These are phyloP conservation scores for Telenomus remus DNA, from an alignment of 1,140 invertebrate species.

Conservation along the genomic window DNA sequence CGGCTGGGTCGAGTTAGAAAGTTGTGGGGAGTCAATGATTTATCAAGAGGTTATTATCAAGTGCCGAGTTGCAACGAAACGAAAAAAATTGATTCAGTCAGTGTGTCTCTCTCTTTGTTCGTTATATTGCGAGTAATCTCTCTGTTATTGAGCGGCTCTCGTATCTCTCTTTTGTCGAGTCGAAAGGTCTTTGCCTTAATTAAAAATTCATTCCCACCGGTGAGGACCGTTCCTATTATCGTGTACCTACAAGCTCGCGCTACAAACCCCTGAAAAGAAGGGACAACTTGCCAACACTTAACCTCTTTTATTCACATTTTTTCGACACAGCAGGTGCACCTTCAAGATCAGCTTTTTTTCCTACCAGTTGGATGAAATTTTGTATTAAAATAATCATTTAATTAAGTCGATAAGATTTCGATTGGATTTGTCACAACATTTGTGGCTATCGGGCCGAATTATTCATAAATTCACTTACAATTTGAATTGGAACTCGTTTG, in stretches of 20 bases:
- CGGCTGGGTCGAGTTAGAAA: not conserved
- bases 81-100: slow-evolving; percentile 6
- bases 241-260: slow-evolving; percentile 14
- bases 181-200: slow-evolving; percentile 59
- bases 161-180: slow-evolving; percentile 33
- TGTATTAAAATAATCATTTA: no score
- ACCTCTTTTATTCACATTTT: slow-evolving; percentile 56
- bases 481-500: no score
- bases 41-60: slow-evolving; percentile 11
- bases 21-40: not conserved
- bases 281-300: slow-evolving; percentile 45
- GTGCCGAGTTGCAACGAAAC: not conserved
- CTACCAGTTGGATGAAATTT: not conserved
- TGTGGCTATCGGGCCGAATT: slow-evolving; percentile 2
- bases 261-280: slow-evolving; percentile 36
- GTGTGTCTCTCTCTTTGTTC: no score
- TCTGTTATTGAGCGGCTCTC: slow-evolving; percentile 25
- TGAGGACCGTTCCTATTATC: slow-evolving; percentile 54
- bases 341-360: slow-evolving; percentile 38
- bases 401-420: no score
- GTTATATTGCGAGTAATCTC: slow-evolving; percentile 19
- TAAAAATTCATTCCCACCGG: slow-evolving; percentile 59
- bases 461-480: no score
- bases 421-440: slow-evolving; percentile 11
- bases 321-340: slow-evolving; percentile 42